Conservation (phyloP, 1,140 invertebrate genomes). For the Lamellibrachia luymesi region DNA sequence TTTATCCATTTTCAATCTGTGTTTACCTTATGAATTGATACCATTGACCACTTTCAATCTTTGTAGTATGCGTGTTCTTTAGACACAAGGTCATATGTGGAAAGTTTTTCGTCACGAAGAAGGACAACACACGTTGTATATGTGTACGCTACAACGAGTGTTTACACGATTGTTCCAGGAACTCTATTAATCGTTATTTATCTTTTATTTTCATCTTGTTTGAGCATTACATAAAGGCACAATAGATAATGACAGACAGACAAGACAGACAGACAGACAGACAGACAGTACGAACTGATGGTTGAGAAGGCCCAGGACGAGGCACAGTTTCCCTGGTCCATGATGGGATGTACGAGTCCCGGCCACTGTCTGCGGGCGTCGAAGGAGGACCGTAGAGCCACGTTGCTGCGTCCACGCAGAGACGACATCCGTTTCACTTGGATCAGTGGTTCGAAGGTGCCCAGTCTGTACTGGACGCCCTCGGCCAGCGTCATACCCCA, state of each 20-base stretch:
- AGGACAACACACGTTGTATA: no score
- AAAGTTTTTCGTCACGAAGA: no score
- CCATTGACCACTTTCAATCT: no score
- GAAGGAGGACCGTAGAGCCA: conserved; percentile 62
- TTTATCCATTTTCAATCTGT: background rate
- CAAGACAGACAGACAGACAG: background rate
- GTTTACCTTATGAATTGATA: no score
- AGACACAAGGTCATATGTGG: no score
- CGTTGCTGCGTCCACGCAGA: conserved; percentile 43
- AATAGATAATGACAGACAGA: background rate
- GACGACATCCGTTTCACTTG: conserved; percentile 59
- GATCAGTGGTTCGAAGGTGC: conserved; percentile 60
- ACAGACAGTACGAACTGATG: conserved; percentile 35
- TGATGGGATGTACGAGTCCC: conserved; percentile 68
- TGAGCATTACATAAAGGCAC: background rate
- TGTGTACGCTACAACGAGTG: no score
- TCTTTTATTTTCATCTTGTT: no score
- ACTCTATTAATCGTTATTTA: no score
- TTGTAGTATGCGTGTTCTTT: no score
- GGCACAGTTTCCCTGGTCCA: conserved; percentile 87
- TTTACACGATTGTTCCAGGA: no score
- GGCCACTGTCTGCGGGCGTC: conserved; percentile 76
- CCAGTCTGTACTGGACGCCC: conserved; percentile 73
- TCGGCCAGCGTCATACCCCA: conserved; percentile 80
- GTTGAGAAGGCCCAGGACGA: conserved; percentile 91